A percentile compares a stretch with the other conserved stretches of the same genome.
phyloP scores from a whole-genome alignment of 1,140 invertebrate species.

The Caenorhabditis brenneri region DNA sequence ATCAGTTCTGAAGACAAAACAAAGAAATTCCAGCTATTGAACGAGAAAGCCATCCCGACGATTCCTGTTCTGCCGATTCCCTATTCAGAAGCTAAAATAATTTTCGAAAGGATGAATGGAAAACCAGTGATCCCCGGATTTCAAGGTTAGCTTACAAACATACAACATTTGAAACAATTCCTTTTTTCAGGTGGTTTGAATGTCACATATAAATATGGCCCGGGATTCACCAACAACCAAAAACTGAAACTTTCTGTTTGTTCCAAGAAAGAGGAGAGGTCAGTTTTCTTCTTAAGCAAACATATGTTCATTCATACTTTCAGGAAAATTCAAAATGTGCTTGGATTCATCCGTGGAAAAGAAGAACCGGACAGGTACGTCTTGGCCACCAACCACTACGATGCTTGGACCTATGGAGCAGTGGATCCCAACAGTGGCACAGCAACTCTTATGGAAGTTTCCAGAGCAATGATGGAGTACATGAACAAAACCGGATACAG shows the following conservation, averaged over 20 bases:
- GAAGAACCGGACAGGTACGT: conserved; percentile 74
- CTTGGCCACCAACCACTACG: conserved; percentile 76
- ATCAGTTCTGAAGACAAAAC: no score
- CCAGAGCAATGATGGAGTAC: conserved; percentile 71
- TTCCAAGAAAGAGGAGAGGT: conserved; percentile 57
- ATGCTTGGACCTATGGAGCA: conserved; percentile 74
- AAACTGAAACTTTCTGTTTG: conserved; percentile 61
- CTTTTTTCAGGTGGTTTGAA: conserved; percentile 60
- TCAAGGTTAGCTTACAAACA: conserved; percentile 59
- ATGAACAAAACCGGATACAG: conserved; percentile 70
- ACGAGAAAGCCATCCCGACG: conserved; percentile 53
- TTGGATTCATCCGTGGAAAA: conserved; percentile 66
- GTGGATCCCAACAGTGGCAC: conserved; percentile 71
- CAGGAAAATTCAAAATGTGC: conserved; percentile 66
- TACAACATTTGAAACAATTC: background rate
- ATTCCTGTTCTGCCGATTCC: conserved; percentile 66
- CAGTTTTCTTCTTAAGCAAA: background rate
- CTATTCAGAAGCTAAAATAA: conserved; percentile 63
- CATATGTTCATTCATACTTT: background rate
- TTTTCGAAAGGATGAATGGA: conserved; percentile 60
- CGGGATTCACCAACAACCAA: conserved; percentile 53
- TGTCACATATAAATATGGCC: conserved; percentile 66
- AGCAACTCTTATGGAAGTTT: conserved; percentile 74
- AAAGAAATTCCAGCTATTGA: conserved; percentile 54
- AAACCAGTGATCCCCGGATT: conserved; percentile 57